phyloP scores from a whole-genome alignment of 2,888 invertebrate genomes.

The Auanema sp. region DNA sequence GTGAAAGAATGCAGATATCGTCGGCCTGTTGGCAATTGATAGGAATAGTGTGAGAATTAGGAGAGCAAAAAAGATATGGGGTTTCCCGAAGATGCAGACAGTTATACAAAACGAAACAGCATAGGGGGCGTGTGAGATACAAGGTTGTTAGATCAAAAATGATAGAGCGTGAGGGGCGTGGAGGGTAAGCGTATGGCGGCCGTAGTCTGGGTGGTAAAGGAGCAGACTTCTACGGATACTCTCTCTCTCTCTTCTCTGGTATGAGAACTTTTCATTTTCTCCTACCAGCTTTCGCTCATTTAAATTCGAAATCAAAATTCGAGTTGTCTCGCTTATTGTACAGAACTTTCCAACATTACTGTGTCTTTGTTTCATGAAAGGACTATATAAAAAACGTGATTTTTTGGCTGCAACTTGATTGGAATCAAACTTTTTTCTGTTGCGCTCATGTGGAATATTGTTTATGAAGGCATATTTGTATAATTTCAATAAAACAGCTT shows the following conservation, averaged over 20 bases:
- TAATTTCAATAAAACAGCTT: too few relatives aligned
- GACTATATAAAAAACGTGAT: too few relatives aligned
- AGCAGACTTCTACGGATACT: conserved; percentile 26
- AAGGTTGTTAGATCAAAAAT: conserved; percentile 1
- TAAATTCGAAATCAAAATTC: too few relatives aligned
- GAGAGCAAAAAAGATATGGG: conserved; percentile 16
- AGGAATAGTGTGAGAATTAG: conserved; percentile 3
- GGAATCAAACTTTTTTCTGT: too few relatives aligned
- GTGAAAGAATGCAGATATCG: not conserved
- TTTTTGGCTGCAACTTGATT: too few relatives aligned
- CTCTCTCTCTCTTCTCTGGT: not conserved
- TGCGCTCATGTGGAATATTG: too few relatives aligned
- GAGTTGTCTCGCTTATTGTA: too few relatives aligned
- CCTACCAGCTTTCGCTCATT: too few relatives aligned
- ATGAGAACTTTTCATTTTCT: too few relatives aligned
- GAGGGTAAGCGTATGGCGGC: conserved; percentile 13
- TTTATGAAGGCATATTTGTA: too few relatives aligned
- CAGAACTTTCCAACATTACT: too few relatives aligned
- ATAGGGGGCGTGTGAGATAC: conserved; percentile 6
- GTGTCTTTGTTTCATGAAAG: too few relatives aligned
- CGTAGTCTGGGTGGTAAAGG: conserved; percentile 21
- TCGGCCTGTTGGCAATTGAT: not conserved
- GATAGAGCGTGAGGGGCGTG: conserved; percentile 16
- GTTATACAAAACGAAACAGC: conserved; percentile 13
- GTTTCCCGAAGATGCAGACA: conserved; percentile 20